These are phyloP conservation scores for Brachyhypopomus occidentalis DNA, from an alignment of 2,113 vertebrate genomes.

Conservation along the genomic window DNA sequence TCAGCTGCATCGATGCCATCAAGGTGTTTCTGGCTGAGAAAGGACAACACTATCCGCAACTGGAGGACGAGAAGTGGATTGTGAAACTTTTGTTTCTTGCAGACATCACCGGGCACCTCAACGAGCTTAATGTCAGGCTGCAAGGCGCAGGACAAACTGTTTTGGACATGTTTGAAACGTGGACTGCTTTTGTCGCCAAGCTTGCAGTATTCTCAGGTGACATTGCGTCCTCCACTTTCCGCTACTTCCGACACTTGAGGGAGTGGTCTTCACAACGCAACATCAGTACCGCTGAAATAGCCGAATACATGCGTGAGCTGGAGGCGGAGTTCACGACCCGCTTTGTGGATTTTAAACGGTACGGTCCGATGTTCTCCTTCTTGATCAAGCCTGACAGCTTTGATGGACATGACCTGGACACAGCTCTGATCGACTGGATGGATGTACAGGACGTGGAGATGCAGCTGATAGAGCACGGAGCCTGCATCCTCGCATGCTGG, in stretches of 20 bases:
- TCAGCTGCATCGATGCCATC: too few species aligned
- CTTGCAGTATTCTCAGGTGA: too few species aligned
- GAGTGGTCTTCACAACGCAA: background rate
- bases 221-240: too few species aligned
- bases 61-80: slow-evolving; percentile 35
- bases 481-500: too few species aligned
- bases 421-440: too few species aligned
- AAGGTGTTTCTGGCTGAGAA: slow-evolving; percentile 41
- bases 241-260: too few species aligned
- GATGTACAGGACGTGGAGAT: too few species aligned
- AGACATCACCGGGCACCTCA: slow-evolving; percentile 40
- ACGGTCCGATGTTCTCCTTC: slow-evolving; percentile 32
- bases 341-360: too few species aligned
- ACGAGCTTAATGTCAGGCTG: slow-evolving; percentile 24
- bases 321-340: too few species aligned
- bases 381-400: slow-evolving; percentile 36
- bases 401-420: background rate
- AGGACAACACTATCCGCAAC: slow-evolving; percentile 31
- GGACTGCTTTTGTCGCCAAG: slow-evolving; percentile 12
- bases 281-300: background rate
- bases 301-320: too few species aligned
- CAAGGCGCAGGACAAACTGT: slow-evolving; percentile 36
- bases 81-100: too few species aligned
- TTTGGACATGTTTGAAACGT: slow-evolving; percentile 31
- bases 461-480: too few species aligned